phyloP scores from a whole-genome alignment of 2,888 invertebrate genomes.

The Polylopha cassiicola region DNA sequence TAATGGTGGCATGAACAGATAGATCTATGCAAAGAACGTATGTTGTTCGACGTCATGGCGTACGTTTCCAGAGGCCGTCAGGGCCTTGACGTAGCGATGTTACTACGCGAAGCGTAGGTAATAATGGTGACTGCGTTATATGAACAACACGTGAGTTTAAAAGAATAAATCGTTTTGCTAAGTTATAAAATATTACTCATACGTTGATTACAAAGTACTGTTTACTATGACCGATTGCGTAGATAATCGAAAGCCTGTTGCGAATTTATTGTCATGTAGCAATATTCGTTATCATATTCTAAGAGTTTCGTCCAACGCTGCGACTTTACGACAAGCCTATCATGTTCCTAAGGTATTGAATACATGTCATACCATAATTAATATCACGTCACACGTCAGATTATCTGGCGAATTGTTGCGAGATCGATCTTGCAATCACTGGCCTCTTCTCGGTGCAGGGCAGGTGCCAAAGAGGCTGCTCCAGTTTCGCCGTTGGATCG shows the following conservation, averaged over 20 bases:
- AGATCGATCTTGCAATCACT: constrained; percentile 52
- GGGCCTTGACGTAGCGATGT: constrained; percentile 18
- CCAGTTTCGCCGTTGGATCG: constrained; percentile 55
- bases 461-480: constrained; percentile 66
- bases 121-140: too few relatives aligned
- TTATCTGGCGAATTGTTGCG: constrained; percentile 29
- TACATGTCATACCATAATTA: too few relatives aligned
- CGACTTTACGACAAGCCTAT: not conserved
- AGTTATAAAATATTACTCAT: too few relatives aligned
- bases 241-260: not conserved
- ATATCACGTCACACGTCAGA: constrained; percentile 7
- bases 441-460: constrained; percentile 46
- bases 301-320: too few relatives aligned
- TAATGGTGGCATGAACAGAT: constrained; percentile 7
- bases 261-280: too few relatives aligned
- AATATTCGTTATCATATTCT: too few relatives aligned
- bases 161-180: too few relatives aligned
- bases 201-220: too few relatives aligned
- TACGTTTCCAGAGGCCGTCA: constrained; percentile 8
- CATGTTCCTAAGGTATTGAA: too few relatives aligned
- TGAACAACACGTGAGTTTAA: too few relatives aligned
- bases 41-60: constrained; percentile 14
- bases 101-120: constrained; percentile 14
- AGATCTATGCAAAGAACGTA: constrained; percentile 14
- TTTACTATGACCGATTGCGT: not conserved